Evolutionary conservation across 2,888 invertebrate species (phyloP).

Genomic region (Microctonus hyperodae): DNA sequence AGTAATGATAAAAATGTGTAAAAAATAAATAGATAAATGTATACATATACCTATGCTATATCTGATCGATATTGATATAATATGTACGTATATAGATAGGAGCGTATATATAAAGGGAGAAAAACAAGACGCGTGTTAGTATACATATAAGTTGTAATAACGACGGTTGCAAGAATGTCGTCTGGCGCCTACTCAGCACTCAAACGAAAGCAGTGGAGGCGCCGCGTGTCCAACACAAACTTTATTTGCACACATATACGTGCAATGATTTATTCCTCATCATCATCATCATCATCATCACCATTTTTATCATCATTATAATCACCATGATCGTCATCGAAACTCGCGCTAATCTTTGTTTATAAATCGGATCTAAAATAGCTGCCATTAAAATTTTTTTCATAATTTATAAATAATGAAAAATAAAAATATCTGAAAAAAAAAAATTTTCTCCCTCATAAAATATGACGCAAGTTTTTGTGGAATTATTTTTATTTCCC

Average conservation of each 20-base stretch:
- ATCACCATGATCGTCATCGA: too few relatives aligned
- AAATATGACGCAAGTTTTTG: too few relatives aligned
- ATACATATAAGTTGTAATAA: conserved; percentile 40
- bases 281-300: conserved; percentile 13
- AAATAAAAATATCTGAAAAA: neutral
- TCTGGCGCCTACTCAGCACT: conserved; percentile 56
- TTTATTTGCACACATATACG: conserved; percentile 39
- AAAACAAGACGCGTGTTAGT: conserved; percentile 36
- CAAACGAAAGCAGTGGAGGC: conserved; percentile 41
- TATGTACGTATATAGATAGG: neutral
- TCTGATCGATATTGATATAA: too few relatives aligned
- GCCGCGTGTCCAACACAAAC: conserved; percentile 26
- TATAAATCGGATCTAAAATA: neutral
- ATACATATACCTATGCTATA: too few relatives aligned
- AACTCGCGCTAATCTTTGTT: neutral
- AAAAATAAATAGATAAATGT: too few relatives aligned
- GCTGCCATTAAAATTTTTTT: neutral
- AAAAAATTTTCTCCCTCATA: too few relatives aligned
- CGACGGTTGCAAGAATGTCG: conserved; percentile 62
- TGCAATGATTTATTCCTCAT: conserved; percentile 23
- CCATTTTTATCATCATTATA: conserved; percentile 3
- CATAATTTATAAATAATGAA: neutral
- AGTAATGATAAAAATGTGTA: too few relatives aligned
- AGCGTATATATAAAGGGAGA: neutral
- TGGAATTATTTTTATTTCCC: too few relatives aligned